Evolutionary conservation across 2,797 vertebrate genomes (phyloP).

Genomic region (Sarcophilus harrisii): DNA sequence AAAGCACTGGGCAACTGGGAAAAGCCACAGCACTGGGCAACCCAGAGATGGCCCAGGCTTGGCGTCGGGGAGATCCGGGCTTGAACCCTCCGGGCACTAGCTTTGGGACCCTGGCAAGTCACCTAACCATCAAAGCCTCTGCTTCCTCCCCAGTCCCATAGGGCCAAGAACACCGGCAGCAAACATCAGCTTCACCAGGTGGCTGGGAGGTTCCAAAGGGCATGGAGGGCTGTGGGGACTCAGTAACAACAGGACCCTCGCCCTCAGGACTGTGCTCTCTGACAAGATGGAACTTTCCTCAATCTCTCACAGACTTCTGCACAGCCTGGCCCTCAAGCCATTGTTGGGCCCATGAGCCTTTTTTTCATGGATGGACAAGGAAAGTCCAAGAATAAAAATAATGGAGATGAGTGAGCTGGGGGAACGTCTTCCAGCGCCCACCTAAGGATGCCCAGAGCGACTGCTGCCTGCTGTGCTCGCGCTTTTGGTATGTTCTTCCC

Average conservation of each 20-base stretch:
- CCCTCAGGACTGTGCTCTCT: not conserved
- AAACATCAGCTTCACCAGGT: not conserved
- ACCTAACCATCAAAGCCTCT: not conserved
- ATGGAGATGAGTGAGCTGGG: no score
- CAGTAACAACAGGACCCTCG: no score
- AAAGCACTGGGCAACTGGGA: no score
- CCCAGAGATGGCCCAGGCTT: not conserved
- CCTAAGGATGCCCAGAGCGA: slow-evolving; percentile 11
- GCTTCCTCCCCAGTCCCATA: not conserved
- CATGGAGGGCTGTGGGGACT: not conserved
- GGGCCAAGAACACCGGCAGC: not conserved
- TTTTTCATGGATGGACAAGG: not conserved
- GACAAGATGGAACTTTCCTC: not conserved
- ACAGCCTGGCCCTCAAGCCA: not conserved
- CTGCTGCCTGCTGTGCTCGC: not conserved
- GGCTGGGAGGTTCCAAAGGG: not conserved
- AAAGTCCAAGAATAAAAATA: no score
- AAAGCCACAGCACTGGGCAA: not conserved
- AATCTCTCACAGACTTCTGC: not conserved
- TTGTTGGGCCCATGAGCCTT: not conserved
- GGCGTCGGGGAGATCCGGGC: no score
- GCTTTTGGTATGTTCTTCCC: not conserved
- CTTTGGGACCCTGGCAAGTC: not conserved
- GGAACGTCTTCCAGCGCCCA: not conserved
- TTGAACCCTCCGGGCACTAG: no score